phyloP scores from a whole-genome alignment of 2,888 invertebrate genomes.

The Urechis unicinctus region DNA sequence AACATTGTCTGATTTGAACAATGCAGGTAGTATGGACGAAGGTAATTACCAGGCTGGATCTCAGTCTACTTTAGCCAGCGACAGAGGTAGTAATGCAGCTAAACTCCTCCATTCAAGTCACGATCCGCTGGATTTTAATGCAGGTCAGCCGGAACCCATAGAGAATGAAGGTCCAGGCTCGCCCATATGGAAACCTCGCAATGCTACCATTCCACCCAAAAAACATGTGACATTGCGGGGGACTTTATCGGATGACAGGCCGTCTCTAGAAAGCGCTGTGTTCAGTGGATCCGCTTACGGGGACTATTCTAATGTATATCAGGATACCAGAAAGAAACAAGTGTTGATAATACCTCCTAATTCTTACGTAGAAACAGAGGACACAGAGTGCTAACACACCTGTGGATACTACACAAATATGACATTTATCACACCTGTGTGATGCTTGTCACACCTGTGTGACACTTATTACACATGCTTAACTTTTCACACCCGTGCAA shows the following conservation, averaged over 20 bases:
- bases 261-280: slow-evolving; percentile 8
- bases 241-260: slow-evolving; percentile 5
- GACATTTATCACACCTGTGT: too few species aligned
- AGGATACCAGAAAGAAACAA: too few species aligned
- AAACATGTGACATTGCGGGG: background rate
- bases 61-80: slow-evolving; percentile 26
- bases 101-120: slow-evolving; percentile 88
- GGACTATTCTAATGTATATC: slow-evolving; percentile 22
- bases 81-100: slow-evolving; percentile 50
- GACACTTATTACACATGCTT: too few species aligned
- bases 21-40: slow-evolving; percentile 21
- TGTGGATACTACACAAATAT: too few species aligned
- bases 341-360: too few species aligned
- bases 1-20: slow-evolving; percentile 70
- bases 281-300: slow-evolving; percentile 17
- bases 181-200: slow-evolving; percentile 95
- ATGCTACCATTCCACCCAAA: background rate
- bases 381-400: too few species aligned
- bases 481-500: too few species aligned
- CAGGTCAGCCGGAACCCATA: slow-evolving; percentile 48
- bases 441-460: too few species aligned
- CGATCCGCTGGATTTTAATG: slow-evolving; percentile 86
- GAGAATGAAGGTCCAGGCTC: slow-evolving; percentile 69
- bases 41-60: slow-evolving; percentile 17
- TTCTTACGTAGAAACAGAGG: too few species aligned